phyloP scores from a whole-genome alignment of 2,888 invertebrate genomes.

The Macaria notata region DNA sequence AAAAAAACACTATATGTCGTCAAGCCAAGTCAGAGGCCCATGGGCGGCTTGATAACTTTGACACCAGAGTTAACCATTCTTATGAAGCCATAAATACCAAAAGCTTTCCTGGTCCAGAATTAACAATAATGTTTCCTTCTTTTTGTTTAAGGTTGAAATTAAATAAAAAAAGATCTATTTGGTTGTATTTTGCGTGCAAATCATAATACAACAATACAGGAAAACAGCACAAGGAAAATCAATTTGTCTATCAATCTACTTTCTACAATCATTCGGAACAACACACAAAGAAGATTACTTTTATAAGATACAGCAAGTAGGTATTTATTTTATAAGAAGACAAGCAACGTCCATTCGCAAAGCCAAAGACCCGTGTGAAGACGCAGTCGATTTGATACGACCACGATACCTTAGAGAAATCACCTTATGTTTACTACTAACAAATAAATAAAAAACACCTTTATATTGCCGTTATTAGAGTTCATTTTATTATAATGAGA shows the following conservation, averaged over 20 bases:
- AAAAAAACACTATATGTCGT: no score
- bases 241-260: background rate
- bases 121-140: no score
- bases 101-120: no score
- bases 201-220: no score
- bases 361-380: constrained; percentile 69
- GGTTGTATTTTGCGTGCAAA: no score
- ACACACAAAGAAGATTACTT: constrained; percentile 26
- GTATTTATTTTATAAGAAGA: constrained; percentile 24
- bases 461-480: constrained; percentile 35
- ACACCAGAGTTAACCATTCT: no score
- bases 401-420: constrained; percentile 50
- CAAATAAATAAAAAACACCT: constrained; percentile 23
- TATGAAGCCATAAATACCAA: no score
- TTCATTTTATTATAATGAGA: constrained; percentile 24
- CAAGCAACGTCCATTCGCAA: constrained; percentile 49
- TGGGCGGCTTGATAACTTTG: no score
- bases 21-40: no score
- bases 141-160: no score
- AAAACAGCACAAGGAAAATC: background rate
- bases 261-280: background rate
- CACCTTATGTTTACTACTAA: constrained; percentile 21
- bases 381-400: constrained; percentile 69
- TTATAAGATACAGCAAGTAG: constrained; percentile 28
- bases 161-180: no score